Evolutionary conservation across 2,113 vertebrate species (phyloP).

Genomic region (Lycocorax pyrrhopterus): DNA sequence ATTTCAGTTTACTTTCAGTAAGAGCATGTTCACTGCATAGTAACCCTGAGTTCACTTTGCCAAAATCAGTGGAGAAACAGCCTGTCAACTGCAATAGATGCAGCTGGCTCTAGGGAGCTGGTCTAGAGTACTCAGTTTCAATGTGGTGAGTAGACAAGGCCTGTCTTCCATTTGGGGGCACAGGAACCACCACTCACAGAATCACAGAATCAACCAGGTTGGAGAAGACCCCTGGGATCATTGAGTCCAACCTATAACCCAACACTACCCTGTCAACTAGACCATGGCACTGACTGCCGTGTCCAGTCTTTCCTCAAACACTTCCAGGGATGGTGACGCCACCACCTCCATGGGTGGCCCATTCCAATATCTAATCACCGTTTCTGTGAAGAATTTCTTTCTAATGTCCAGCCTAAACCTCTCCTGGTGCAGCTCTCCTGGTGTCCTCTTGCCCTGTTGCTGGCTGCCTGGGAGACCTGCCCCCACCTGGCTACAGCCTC

Average conservation of each 20-base stretch:
- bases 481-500: too few species aligned
- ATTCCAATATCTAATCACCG: background rate
- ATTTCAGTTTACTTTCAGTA: constrained; percentile 1
- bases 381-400: background rate
- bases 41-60: background rate
- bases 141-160: background rate
- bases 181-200: background rate
- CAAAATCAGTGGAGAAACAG: background rate
- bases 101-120: background rate
- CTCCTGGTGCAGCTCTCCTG: background rate
- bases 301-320: background rate
- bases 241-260: background rate
- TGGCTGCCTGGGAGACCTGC: background rate
- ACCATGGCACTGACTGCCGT: background rate
- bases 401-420: background rate
- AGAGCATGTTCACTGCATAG: background rate
- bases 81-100: background rate
- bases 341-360: too few species aligned
- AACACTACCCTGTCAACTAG: background rate
- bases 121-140: background rate
- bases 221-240: background rate
- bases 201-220: background rate
- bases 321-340: background rate
- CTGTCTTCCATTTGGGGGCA: background rate
- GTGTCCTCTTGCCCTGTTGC: too few species aligned